These are phyloP conservation scores for Tyrannus savana DNA, from an alignment of 2,113 vertebrate genomes.

Conservation along the genomic window DNA sequence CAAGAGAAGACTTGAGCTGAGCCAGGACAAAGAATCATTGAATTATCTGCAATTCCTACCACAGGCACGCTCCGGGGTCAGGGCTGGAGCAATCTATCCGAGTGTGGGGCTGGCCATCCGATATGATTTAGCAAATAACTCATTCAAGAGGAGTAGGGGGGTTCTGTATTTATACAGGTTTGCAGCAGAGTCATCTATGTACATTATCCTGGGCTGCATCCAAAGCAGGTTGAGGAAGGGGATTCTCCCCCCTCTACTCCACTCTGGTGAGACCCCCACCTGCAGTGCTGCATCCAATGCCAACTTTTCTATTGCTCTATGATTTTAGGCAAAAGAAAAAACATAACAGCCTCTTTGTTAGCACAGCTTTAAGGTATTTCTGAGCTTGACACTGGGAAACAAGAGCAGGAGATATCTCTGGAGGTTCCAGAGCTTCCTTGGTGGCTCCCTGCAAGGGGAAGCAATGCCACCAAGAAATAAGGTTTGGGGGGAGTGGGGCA, in stretches of 20 bases:
- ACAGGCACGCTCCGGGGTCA: background rate
- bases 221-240: background rate
- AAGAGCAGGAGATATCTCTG: background rate
- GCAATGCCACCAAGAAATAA: background rate
- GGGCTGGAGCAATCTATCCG: background rate
- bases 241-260: background rate
- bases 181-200: background rate
- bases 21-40: slow-evolving; percentile 25
- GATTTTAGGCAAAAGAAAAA: background rate
- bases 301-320: background rate
- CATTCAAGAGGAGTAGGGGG: background rate
- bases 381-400: background rate
- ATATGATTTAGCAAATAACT: background rate
- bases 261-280: background rate
- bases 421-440: background rate
- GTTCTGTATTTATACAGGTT: background rate
- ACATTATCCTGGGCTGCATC: background rate
- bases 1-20: slow-evolving; percentile 23
- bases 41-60: background rate
- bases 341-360: background rate
- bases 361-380: background rate
- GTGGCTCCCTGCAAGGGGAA: background rate
- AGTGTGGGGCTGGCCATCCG: background rate
- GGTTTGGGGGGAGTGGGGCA: background rate
- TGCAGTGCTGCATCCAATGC: background rate